Conservation (phyloP, 2,888 invertebrate genomes). For the Euplexia lucipara region DNA sequence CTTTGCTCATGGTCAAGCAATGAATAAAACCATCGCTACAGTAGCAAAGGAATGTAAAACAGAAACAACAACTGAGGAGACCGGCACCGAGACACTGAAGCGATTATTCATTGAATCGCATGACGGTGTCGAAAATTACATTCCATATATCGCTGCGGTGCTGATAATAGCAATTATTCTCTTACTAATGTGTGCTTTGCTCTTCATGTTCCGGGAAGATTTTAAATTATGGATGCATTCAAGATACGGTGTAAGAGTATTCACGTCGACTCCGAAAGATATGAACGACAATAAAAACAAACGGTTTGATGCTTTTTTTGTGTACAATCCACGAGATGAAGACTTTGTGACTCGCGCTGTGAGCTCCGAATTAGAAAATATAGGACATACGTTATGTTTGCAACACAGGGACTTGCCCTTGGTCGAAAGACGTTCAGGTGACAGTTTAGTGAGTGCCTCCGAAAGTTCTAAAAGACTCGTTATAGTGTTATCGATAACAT, state of each 20-base stretch:
- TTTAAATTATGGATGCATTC: constrained; percentile 95
- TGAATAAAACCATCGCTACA: constrained; percentile 88
- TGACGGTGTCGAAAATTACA: constrained; percentile 93
- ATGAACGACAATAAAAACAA: constrained; percentile 92
- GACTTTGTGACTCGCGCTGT: constrained; percentile 93
- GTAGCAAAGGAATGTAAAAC: constrained; percentile 91
- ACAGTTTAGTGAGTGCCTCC: constrained; percentile 89
- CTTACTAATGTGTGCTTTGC: constrained; percentile 92
- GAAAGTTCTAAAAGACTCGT: constrained; percentile 94
- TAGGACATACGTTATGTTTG: constrained; percentile 92
- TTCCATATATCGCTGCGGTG: constrained; percentile 94
- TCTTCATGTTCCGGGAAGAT: constrained; percentile 94
- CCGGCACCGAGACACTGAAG: constrained; percentile 91
- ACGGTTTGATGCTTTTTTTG: constrained; percentile 96
- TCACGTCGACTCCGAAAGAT: constrained; percentile 91
- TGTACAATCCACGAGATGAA: constrained; percentile 96
- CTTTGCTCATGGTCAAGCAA: constrained; percentile 88
- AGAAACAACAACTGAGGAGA: constrained; percentile 92
- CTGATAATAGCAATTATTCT: constrained; percentile 93
- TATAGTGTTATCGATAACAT: constrained; percentile 95
- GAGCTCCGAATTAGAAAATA: constrained; percentile 94
- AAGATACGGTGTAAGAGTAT: constrained; percentile 94
- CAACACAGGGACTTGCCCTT: constrained; percentile 92
- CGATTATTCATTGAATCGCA: constrained; percentile 92
- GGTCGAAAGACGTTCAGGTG: constrained; percentile 90